phyloP scores from a whole-genome alignment of 2,888 invertebrate genomes.

The Oscheius myriophilus region DNA sequence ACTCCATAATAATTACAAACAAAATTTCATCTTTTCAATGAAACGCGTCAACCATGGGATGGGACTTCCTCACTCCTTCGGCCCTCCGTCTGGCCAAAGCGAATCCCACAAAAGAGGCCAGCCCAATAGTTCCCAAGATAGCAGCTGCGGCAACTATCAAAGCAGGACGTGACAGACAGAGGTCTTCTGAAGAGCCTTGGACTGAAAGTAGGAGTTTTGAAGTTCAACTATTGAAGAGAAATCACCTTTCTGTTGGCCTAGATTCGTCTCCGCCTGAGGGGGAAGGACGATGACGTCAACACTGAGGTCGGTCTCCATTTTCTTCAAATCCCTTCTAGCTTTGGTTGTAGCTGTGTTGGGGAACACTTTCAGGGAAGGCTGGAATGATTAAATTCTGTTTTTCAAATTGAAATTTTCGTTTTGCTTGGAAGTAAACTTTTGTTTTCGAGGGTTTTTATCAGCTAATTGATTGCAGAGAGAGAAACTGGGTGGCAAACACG shows the following conservation, averaged over 20 bases:
- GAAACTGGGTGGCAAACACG: too few relatives aligned
- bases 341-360: conserved; percentile 23
- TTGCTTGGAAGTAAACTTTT: conserved; percentile 25
- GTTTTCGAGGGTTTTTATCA: conserved; percentile 10
- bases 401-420: not conserved
- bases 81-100: conserved; percentile 3
- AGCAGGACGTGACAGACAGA: conserved; percentile 15
- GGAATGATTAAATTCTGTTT: not conserved
- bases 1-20: too few relatives aligned
- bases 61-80: not conserved
- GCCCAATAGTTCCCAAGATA: not conserved
- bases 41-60: conserved; percentile 20
- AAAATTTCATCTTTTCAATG: not conserved
- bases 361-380: conserved; percentile 15
- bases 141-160: not conserved
- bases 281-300: conserved; percentile 67
- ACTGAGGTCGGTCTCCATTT: conserved; percentile 65
- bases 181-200: not conserved
- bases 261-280: conserved; percentile 32
- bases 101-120: not conserved
- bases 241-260: not conserved
- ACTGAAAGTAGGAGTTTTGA: too few relatives aligned
- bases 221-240: not conserved
- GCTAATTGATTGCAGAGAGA: too few relatives aligned
- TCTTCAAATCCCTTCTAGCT: conserved; percentile 35